Evolutionary conservation across 2,888 invertebrate species (phyloP).

Genomic region (Yponomeuta plumbellus): DNA sequence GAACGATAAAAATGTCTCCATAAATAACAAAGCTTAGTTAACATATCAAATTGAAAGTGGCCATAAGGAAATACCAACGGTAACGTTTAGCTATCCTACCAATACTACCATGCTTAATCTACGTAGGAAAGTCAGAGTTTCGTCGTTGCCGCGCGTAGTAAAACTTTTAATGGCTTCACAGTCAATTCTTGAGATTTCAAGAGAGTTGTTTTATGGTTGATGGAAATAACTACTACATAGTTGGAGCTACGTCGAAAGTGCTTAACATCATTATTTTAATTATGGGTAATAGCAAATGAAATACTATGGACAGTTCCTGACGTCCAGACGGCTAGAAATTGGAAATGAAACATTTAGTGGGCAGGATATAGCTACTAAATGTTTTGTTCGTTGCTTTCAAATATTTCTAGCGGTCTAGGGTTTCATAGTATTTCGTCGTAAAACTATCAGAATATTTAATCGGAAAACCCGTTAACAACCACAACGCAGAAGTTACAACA

Average conservation of each 20-base stretch:
- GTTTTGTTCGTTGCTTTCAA: no score
- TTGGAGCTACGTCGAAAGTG: not conserved
- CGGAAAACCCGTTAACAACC: not conserved
- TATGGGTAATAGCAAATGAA: not conserved
- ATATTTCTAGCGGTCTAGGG: no score
- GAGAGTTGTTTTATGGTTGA: not conserved
- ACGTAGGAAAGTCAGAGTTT: not conserved
- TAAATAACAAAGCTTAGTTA: not conserved
- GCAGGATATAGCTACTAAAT: no score
- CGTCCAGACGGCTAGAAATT: not conserved
- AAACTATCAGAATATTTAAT: not conserved
- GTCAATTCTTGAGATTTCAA: slow-evolving; percentile 1
- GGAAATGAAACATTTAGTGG: not conserved
- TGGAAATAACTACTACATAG: not conserved
- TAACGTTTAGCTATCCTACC: not conserved
- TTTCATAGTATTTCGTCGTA: no score
- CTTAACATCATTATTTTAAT: not conserved
- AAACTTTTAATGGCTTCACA: slow-evolving; percentile 11
- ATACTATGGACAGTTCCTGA: not conserved
- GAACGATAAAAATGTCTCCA: slow-evolving; percentile 4
- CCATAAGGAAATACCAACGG: not conserved
- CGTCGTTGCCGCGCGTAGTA: not conserved
- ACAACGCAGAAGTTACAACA: not conserved
- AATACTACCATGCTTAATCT: not conserved
- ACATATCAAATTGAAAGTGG: slow-evolving; percentile 3